phyloP scores from a whole-genome alignment of 2,888 invertebrate species.

The Pseudanteris insignis region DNA sequence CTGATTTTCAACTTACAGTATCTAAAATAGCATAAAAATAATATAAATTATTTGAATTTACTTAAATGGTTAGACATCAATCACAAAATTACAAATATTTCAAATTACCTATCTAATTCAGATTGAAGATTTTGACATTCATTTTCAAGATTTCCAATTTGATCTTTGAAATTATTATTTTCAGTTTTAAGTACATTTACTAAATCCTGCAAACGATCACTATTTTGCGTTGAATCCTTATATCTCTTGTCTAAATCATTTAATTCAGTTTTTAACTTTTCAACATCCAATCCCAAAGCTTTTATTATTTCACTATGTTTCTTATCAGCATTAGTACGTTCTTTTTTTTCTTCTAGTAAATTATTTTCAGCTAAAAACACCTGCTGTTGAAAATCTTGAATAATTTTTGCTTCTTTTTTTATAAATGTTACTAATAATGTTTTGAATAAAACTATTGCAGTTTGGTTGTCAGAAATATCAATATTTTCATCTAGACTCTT shows the following conservation, averaged over 20 bases:
- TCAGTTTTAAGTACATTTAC: slow-evolving; percentile 53
- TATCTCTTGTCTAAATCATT: slow-evolving; percentile 46
- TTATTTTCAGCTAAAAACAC: slow-evolving; percentile 48
- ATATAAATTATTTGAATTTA: too few relatives aligned
- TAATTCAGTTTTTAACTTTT: slow-evolving; percentile 55
- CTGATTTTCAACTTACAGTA: slow-evolving; percentile 17
- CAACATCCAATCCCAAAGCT: slow-evolving; percentile 58
- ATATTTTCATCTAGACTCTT: slow-evolving; percentile 47
- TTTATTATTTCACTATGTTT: slow-evolving; percentile 52
- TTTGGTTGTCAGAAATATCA: slow-evolving; percentile 42
- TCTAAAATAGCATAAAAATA: too few relatives aligned
- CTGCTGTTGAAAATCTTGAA: slow-evolving; percentile 47
- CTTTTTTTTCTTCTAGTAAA: slow-evolving; percentile 53
- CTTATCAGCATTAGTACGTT: slow-evolving; percentile 54
- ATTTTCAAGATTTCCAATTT: slow-evolving; percentile 49
- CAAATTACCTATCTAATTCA: slow-evolving; percentile 50
- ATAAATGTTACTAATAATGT: slow-evolving; percentile 54
- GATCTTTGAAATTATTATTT: slow-evolving; percentile 52
- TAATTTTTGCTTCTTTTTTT: slow-evolving; percentile 56
- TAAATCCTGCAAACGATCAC: slow-evolving; percentile 45
- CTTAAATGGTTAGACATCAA: too few relatives aligned
- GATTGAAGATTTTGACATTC: slow-evolving; percentile 52
- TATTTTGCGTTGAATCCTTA: not conserved
- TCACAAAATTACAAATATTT: too few relatives aligned
- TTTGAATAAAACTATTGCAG: slow-evolving; percentile 52